Percentiles rank a stretch among this genome's conserved stretches.
These are phyloP conservation scores for Rhingia campestris DNA, from an alignment of 2,888 invertebrate species.

Conservation along the genomic window DNA sequence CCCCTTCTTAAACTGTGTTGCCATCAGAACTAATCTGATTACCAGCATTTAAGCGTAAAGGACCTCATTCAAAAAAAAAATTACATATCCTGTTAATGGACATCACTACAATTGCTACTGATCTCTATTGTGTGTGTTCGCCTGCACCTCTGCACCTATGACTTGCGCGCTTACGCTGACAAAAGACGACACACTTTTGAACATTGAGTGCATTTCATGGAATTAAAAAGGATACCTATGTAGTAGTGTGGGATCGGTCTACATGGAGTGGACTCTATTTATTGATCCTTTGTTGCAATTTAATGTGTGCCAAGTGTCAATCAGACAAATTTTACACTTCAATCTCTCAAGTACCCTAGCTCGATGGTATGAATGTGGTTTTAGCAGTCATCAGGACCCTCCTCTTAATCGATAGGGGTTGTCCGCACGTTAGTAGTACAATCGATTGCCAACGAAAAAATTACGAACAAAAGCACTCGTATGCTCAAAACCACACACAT, in stretches of 20 bases:
- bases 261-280: slow-evolving; percentile 37
- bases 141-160: not conserved
- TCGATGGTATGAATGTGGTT: slow-evolving; percentile 17
- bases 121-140: slow-evolving; percentile 34
- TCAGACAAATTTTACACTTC: slow-evolving; percentile 51
- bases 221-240: slow-evolving; percentile 20
- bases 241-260: not conserved
- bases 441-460: slow-evolving; percentile 5
- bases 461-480: not conserved
- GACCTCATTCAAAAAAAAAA: slow-evolving; percentile 17
- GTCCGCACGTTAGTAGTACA: slow-evolving; percentile 3
- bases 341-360: slow-evolving; percentile 24
- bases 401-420: slow-evolving; percentile 39
- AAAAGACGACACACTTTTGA: slow-evolving; percentile 33
- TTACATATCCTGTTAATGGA: slow-evolving; percentile 30
- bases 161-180: not conserved
- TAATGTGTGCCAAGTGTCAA: slow-evolving; percentile 57
- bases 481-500: slow-evolving; percentile 5
- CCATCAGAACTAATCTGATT: slow-evolving; percentile 40
- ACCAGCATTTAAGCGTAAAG: slow-evolving; percentile 31
- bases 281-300: slow-evolving; percentile 59
- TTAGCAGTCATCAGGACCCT: slow-evolving; percentile 31
- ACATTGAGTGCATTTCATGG: slow-evolving; percentile 16
- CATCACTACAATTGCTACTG: slow-evolving; percentile 35
- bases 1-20: not conserved